phyloP scores from a whole-genome alignment of 2,888 invertebrate genomes.

The Bembecia ichneumoniformis region DNA sequence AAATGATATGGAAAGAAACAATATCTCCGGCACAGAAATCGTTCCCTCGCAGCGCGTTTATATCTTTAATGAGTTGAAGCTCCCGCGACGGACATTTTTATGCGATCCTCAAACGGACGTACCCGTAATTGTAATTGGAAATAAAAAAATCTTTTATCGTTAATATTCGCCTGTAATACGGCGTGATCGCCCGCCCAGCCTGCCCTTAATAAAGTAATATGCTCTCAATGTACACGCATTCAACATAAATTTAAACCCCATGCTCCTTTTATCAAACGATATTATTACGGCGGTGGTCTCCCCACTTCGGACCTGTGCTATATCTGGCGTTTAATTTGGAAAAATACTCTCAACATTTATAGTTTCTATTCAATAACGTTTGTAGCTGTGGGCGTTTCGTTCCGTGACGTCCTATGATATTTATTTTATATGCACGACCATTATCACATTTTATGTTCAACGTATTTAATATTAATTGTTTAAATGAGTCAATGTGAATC shows the following conservation, averaged over 20 bases:
- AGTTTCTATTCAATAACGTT: conserved; percentile 38
- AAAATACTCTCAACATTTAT: conserved; percentile 47
- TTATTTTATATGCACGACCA: too few species aligned
- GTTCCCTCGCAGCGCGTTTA: conserved; percentile 15
- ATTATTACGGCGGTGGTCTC: conserved; percentile 66
- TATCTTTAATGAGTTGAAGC: conserved; percentile 33
- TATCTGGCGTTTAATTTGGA: conserved; percentile 59
- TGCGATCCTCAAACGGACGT: conserved; percentile 47
- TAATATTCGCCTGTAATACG: conserved; percentile 43
- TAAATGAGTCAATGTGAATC: too few species aligned
- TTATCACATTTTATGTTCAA: too few species aligned
- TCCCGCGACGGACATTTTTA: conserved; percentile 52
- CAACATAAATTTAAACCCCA: conserved; percentile 61
- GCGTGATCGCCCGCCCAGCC: conserved; percentile 51
- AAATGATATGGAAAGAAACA: too few species aligned
- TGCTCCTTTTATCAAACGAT: conserved; percentile 63
- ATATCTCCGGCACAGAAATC: too few species aligned
- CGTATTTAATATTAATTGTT: too few species aligned
- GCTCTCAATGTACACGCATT: conserved; percentile 68
- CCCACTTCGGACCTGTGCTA: conserved; percentile 27
- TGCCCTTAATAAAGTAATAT: conserved; percentile 70
- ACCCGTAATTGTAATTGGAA: conserved; percentile 41
- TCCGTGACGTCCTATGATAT: conserved; percentile 15
- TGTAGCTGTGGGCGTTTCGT: conserved; percentile 44
- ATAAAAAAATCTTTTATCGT: conserved; percentile 56